These are phyloP conservation scores for Drosophila nebulosa DNA, from an alignment of 1,140 invertebrate species.

Conservation along the genomic window DNA sequence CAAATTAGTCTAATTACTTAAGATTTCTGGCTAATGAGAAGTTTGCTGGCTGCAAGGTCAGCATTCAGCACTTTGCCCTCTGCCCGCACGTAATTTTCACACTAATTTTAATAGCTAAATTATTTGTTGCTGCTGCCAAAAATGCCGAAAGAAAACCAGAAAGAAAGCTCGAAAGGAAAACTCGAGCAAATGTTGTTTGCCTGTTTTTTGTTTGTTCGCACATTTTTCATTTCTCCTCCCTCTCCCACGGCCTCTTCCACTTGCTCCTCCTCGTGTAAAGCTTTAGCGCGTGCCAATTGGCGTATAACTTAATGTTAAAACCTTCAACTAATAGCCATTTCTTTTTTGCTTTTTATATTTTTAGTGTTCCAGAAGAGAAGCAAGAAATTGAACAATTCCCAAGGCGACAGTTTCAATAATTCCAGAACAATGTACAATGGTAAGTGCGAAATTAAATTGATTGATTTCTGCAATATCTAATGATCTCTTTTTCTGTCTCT, in stretches of 20 bases:
- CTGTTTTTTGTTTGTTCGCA: conserved; percentile 3
- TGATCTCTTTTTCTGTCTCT: not conserved
- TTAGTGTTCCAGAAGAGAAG: not conserved
- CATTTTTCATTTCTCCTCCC: not conserved
- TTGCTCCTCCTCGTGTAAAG: not conserved
- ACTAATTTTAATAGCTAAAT: conserved; percentile 63
- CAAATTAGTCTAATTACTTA: conserved; percentile 65
- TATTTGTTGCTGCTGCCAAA: conserved; percentile 39
- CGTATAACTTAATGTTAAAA: not conserved
- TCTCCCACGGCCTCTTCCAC: not conserved
- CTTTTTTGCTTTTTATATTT: not conserved
- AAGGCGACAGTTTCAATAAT: not conserved
- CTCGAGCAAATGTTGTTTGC: conserved; percentile 22
- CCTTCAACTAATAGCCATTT: not conserved
- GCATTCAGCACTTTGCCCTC: conserved; percentile 42
- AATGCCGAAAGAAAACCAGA: not conserved
- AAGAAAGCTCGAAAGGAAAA: conserved; percentile 2
- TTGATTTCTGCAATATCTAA: not conserved
- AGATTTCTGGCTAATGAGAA: conserved; percentile 41
- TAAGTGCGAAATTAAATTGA: not conserved
- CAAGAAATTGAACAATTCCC: not conserved
- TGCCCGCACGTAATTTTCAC: conserved; percentile 46
- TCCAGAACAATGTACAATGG: not conserved
- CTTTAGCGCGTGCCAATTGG: not conserved
- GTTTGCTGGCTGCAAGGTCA: conserved; percentile 30